Evolutionary conservation across 2,113 vertebrate genomes (phyloP).

Genomic region (Grammomys dolichurus): DNA sequence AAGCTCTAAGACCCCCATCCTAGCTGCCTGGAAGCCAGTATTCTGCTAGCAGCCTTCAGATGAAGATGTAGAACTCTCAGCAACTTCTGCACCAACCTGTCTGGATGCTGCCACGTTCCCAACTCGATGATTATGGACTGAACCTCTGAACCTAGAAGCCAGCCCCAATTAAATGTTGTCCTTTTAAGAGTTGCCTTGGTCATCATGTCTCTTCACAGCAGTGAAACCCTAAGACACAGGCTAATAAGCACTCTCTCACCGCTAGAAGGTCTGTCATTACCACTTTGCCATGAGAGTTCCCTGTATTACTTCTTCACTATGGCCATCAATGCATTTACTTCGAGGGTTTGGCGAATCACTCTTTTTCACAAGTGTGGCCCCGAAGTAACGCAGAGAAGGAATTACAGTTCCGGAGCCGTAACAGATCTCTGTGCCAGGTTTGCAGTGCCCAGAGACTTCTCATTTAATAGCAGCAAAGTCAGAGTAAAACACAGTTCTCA

Average conservation of each 20-base stretch:
- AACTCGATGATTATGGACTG: too few relatives aligned
- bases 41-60: too few relatives aligned
- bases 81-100: too few relatives aligned
- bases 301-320: background rate
- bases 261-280: background rate
- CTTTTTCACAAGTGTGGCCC: background rate
- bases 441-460: background rate
- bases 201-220: too few relatives aligned
- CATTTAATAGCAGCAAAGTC: background rate
- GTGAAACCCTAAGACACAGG: background rate
- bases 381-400: background rate
- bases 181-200: too few relatives aligned
- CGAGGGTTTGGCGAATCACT: background rate
- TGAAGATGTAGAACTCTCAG: too few relatives aligned
- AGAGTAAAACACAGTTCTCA: background rate
- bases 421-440: background rate
- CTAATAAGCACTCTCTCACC: background rate
- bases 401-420: background rate
- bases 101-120: too few relatives aligned
- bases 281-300: background rate
- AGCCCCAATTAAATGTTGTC: too few relatives aligned
- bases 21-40: too few relatives aligned
- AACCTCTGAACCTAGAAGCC: too few relatives aligned
- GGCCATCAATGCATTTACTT: background rate
- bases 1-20: too few relatives aligned